Conservation (phyloP, 2,888 invertebrate species). For the Apoderus coryli region DNA sequence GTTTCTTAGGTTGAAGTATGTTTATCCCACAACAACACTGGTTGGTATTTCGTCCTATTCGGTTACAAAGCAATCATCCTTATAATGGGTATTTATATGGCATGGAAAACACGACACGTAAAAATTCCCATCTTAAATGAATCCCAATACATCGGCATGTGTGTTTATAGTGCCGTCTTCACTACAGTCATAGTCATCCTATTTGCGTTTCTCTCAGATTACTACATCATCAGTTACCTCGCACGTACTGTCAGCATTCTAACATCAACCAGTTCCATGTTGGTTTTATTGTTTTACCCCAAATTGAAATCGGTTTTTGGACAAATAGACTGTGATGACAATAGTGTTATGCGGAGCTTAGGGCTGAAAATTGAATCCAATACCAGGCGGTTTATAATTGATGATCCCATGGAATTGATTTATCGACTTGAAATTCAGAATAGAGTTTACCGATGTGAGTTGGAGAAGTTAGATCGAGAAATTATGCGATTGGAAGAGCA, state of each 20-base stretch:
- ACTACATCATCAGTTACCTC: slow-evolving; percentile 65
- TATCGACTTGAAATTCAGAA: slow-evolving; percentile 86
- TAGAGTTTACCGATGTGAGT: slow-evolving; percentile 71
- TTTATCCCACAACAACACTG: slow-evolving; percentile 71
- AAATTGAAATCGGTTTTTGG: slow-evolving; percentile 63
- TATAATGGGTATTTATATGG: slow-evolving; percentile 87
- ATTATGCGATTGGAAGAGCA: slow-evolving; percentile 59
- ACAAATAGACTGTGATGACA: slow-evolving; percentile 50
- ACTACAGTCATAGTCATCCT: slow-evolving; percentile 76
- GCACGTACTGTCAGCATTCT: slow-evolving; percentile 73
- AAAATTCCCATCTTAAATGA: slow-evolving; percentile 86
- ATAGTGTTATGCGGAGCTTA: slow-evolving; percentile 78
- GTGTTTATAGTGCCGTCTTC: slow-evolving; percentile 83
- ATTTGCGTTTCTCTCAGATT: slow-evolving; percentile 75
- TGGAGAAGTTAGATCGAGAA: slow-evolving; percentile 64
- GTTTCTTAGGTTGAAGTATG: slow-evolving; percentile 71
- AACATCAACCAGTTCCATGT: slow-evolving; percentile 71
- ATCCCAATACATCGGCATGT: slow-evolving; percentile 86
- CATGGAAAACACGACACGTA: slow-evolving; percentile 87
- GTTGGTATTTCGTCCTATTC: slow-evolving; percentile 82
- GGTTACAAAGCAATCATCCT: slow-evolving; percentile 80
- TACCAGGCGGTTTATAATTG: slow-evolving; percentile 44
- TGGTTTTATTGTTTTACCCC: slow-evolving; percentile 75
- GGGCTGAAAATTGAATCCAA: slow-evolving; percentile 81
- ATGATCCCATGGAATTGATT: slow-evolving; percentile 68